phyloP scores from a whole-genome alignment of 2,113 vertebrate genomes.

The Tympanuchus pallidicinctus region DNA sequence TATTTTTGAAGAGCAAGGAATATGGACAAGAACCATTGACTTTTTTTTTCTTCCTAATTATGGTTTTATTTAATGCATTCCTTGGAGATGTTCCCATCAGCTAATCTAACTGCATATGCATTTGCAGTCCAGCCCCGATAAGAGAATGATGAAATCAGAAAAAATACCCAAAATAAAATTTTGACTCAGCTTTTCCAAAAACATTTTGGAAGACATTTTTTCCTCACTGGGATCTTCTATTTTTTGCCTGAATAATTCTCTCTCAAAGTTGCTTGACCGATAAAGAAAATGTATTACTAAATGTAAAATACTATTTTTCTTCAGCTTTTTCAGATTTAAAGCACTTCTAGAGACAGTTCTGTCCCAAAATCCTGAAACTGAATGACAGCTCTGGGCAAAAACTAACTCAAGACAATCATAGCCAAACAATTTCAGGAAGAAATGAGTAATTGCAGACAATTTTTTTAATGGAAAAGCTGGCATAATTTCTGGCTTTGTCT shows the following conservation, averaged over 20 bases:
- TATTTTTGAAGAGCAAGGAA: background rate
- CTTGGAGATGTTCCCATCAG: background rate
- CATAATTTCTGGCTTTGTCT: background rate
- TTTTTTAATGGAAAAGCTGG: conserved; percentile 39
- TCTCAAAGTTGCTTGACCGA: background rate
- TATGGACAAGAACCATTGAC: background rate
- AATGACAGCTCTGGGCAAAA: background rate
- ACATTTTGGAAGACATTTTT: background rate
- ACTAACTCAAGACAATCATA: background rate
- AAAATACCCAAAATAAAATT: background rate
- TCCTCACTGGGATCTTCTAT: background rate
- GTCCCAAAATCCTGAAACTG: background rate
- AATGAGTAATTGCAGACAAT: background rate
- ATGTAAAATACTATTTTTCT: background rate
- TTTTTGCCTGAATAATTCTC: background rate
- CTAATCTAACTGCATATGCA: background rate
- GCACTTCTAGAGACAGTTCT: background rate
- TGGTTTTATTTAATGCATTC: background rate
- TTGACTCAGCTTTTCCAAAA: background rate
- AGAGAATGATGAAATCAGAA: background rate
- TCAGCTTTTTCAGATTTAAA: background rate
- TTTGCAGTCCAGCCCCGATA: background rate
- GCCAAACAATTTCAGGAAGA: conserved; percentile 9
- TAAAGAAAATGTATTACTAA: background rate
- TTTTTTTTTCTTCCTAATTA: background rate